Evolutionary conservation across 2,797 vertebrate genomes (phyloP), one percentile per base, ranked within the genome.

Genomic region (Lophius americanus): DNA sequence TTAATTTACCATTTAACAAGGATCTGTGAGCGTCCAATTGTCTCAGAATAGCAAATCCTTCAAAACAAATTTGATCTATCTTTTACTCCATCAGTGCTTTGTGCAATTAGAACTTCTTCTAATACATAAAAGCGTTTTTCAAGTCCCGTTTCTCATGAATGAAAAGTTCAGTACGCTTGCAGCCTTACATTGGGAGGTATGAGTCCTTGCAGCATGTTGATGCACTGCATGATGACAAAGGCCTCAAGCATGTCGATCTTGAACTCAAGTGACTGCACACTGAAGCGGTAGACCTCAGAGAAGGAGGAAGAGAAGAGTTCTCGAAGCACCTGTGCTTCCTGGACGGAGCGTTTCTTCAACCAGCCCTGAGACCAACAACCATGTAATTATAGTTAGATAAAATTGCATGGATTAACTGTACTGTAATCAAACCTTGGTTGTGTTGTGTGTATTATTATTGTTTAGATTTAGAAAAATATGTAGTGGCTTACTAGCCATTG

Each of bases 161-260:
- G 42, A 49, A 5, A 2, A 53, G 66, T 49, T 51, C 51, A 32
- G 3, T 53, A 14, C 36, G 47, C 6, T 2, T 60, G 9, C 41
- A 56, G 6, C 3, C 35, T 74, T 87, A 98, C 97, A 93, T 96
- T 98, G 2, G 83, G 72, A 11, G 94, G 94, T 65, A 98, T 96
- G 76, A 98, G 96, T 12, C 98, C 97, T 73, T 97, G 95, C 10
- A 99, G 93, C 94, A 99, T 94, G 80, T 94, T 95, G 84, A 96
- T 95, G 84, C 96, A 94, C 82, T 99, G 98, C 89, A 89, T 94
- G 83, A 99, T 94, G 63, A 98, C 93, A 85, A 97, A 99, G 66
- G 95, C 95, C 84, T 99, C 97, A 8, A 98, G 43, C 91, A 96
- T 89, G 68, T 98, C 95, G 81, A 94, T 97, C 89, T 97, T 97